Evolutionary conservation across 2,113 vertebrate genomes (phyloP), one percentile per base, ranked within the genome.

Genomic region (Scartelaos histophorus): DNA sequence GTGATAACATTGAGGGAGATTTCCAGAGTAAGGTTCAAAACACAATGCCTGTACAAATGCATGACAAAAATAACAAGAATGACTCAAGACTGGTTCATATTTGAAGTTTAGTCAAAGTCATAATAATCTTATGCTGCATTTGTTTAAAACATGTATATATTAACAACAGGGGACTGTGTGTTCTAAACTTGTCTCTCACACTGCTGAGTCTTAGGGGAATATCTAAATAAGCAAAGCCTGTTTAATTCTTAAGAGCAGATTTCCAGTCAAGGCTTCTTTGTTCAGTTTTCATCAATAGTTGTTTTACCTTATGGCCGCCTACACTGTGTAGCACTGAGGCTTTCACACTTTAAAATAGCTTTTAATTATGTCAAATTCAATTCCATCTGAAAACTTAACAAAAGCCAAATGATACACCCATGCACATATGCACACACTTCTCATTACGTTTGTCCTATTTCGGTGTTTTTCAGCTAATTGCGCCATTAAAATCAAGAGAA

Each of bases 401-500:
- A 34, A 69, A 45, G 65, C 61, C 82, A 72, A 89, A 88, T 88
- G 73, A 84, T 81, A 74, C 84, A 70, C 73, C 54, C 38, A 9
- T 60, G 73, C 47, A 21, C 43, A 77, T 46, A 66, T 58, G 62
- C 49, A 61, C 64, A 73, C 70, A 70, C 70, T 74, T 70, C 78
- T 68, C 49, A 49, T 86, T 74, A 56, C 89, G 93, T 92, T 94
- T 90, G 89, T 88, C 91, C 93, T 93, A 90, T 93, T 93, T 95
- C 93, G 92, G 76, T 90, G 93, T 92, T 93, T 94, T 90, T 90
- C 92, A 94, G 93, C 95, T 98, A 97, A 97, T 96, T 96, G 95
- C 95, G 94, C 95, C 94, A 95, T 96, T 94, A 94, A 95, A 96
- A 96, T 96, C 86, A 96, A 95, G 94, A 95, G 94, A 94, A 95